These are phyloP conservation scores for Sparidentex hasta DNA, from an alignment of 2,797 vertebrate genomes.

Conservation along the genomic window DNA sequence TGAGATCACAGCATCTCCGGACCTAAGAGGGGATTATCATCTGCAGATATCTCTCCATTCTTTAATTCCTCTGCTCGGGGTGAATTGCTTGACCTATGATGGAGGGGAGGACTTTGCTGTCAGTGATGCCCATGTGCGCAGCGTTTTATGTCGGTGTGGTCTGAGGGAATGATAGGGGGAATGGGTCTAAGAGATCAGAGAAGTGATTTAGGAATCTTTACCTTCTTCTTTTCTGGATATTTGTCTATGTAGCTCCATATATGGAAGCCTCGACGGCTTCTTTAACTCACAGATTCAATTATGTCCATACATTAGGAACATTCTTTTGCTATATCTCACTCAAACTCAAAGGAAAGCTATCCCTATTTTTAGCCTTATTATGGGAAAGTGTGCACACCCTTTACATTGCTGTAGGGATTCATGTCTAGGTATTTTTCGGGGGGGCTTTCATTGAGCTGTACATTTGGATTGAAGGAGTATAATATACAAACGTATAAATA, in stretches of 20 bases:
- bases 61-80: slow-evolving; percentile 44
- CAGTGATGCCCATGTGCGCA: slow-evolving; percentile 16
- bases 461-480: slow-evolving; percentile 10
- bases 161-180: slow-evolving; percentile 5
- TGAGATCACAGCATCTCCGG: slow-evolving; percentile 51
- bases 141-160: slow-evolving; percentile 23
- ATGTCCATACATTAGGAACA: slow-evolving; percentile 20
- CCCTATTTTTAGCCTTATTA: not conserved
- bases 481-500: slow-evolving; percentile 18
- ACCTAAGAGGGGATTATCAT: slow-evolving; percentile 51
- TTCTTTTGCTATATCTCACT: slow-evolving; percentile 2
- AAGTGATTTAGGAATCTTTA: slow-evolving; percentile 28
- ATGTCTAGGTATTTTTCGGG: not conserved
- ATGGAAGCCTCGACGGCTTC: slow-evolving; percentile 25
- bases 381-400: not conserved
- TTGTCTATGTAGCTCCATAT: slow-evolving; percentile 24
- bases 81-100: slow-evolving; percentile 43
- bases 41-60: slow-evolving; percentile 35
- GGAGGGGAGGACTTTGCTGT: slow-evolving; percentile 35
- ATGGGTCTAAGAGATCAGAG: slow-evolving; percentile 42
- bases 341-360: not conserved
- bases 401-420: not conserved
- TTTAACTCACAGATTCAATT: slow-evolving; percentile 6
- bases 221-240: slow-evolving; percentile 14
- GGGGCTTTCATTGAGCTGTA: slow-evolving; percentile 1